Evolutionary conservation across 1,140 invertebrate species (phyloP).

Genomic region (Bombus breviceps): DNA sequence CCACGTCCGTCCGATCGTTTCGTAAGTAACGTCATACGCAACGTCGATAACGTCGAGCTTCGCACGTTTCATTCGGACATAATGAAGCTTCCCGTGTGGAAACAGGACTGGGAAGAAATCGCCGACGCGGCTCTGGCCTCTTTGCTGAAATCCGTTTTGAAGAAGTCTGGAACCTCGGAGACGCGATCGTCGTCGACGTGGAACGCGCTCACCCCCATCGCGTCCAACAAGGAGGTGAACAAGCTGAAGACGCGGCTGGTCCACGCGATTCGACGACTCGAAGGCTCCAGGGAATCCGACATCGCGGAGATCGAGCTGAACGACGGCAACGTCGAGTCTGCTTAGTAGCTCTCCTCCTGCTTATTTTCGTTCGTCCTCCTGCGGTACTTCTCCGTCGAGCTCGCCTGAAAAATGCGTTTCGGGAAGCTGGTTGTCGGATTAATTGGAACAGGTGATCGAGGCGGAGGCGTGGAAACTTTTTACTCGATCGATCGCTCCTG

Average conservation of each 20-base stretch:
- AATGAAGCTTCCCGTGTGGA: neutral
- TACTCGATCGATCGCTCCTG: no score
- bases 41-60: no score
- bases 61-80: neutral
- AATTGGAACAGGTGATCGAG: no score
- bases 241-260: slow-evolving; percentile 75
- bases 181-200: slow-evolving; percentile 42
- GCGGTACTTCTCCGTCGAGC: no score
- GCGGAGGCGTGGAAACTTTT: no score
- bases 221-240: slow-evolving; percentile 55
- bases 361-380: no score
- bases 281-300: slow-evolving; percentile 19
- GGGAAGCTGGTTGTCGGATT: no score
- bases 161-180: slow-evolving; percentile 36
- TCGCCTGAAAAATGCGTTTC: no score
- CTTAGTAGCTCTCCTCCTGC: neutral
- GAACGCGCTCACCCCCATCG: slow-evolving; percentile 63
- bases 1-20: slow-evolving; percentile 69
- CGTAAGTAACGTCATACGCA: slow-evolving; percentile 57
- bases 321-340: slow-evolving; percentile 19
- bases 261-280: slow-evolving; percentile 70
- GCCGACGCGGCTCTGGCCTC: slow-evolving; percentile 67
- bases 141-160: slow-evolving; percentile 55
- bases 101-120: slow-evolving; percentile 78
- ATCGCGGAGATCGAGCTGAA: slow-evolving; percentile 56